Percentiles rank a stretch among this genome's conserved stretches.
Conservation (phyloP, 2,797 vertebrate species). For the Poeciliopsis paucimaculata region DNA sequence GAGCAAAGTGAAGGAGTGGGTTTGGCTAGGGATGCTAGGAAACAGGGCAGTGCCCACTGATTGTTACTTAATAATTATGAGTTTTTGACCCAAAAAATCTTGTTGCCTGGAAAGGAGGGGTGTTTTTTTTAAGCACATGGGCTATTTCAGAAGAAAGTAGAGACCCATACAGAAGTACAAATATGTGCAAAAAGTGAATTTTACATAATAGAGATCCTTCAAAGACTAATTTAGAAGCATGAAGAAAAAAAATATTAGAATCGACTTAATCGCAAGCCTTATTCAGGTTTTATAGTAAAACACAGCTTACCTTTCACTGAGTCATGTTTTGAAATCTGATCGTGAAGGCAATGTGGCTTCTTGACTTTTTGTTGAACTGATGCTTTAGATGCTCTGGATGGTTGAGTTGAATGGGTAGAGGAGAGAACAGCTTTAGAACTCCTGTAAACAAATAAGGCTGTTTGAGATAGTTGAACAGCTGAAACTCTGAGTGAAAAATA, state of each 20-base stretch:
- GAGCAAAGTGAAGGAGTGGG: too few relatives aligned
- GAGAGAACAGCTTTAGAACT: slow-evolving; percentile 6
- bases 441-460: neutral
- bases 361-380: slow-evolving; percentile 8
- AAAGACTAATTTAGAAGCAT: neutral
- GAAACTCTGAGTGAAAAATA: slow-evolving; percentile 36
- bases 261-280: neutral
- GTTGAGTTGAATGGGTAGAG: slow-evolving; percentile 13
- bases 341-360: slow-evolving; percentile 6
- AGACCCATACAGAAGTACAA: too few relatives aligned
- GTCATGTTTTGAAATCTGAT: slow-evolving; percentile 22
- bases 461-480: slow-evolving; percentile 19
- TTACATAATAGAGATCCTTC: too few relatives aligned
- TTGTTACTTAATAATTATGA: too few relatives aligned
- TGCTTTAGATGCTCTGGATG: slow-evolving; percentile 1
- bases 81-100: too few relatives aligned
- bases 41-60: too few relatives aligned
- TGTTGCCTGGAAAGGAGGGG: too few relatives aligned
- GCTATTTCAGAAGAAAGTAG: too few relatives aligned
- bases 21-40: too few relatives aligned
- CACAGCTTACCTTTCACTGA: slow-evolving; percentile 26
- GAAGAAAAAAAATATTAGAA: neutral
- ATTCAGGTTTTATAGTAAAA: neutral
- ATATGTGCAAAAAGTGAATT: neutral
- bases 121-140: too few relatives aligned